A percentile compares a stretch with the other conserved stretches of the same genome.
These are phyloP conservation scores for Lampris megalopsis DNA, from an alignment of 2,113 vertebrate species.

Conservation along the genomic window DNA sequence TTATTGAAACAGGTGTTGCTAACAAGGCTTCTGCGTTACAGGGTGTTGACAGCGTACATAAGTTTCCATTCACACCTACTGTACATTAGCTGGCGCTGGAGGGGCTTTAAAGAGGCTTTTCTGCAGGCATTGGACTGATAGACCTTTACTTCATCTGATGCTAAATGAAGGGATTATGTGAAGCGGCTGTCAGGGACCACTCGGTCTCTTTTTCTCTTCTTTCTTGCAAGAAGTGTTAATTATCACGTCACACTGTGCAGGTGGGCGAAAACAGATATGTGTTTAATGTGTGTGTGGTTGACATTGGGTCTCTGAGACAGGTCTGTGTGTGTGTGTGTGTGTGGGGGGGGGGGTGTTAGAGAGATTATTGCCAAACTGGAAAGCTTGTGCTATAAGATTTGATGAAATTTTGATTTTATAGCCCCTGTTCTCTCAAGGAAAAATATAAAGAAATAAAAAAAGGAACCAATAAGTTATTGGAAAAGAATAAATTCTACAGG, in stretches of 20 bases:
- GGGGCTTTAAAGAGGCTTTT: conserved; percentile 53
- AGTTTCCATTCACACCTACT: conserved; percentile 62
- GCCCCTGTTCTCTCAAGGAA: too few species aligned
- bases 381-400: too few species aligned
- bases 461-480: too few species aligned
- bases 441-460: too few species aligned
- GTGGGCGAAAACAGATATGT: conserved; percentile 40
- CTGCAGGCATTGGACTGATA: conserved; percentile 19
- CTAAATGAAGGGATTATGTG: conserved; percentile 61
- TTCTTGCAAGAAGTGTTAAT: conserved; percentile 56
- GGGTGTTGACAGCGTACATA: conserved; percentile 54
- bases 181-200: conserved; percentile 41
- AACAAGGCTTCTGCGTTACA: conserved; percentile 54
- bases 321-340: conserved; percentile 2
- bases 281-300: neutral
- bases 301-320: neutral
- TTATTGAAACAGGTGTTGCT: conserved; percentile 71
- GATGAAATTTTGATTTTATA: too few species aligned
- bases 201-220: conserved; percentile 46
- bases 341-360: neutral
- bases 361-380: neutral
- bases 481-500: too few species aligned
- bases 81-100: conserved; percentile 33
- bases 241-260: conserved; percentile 61
- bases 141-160: conserved; percentile 63